phyloP scores from a whole-genome alignment of 2,113 vertebrate species.

The Shinisaurus crocodilurus region DNA sequence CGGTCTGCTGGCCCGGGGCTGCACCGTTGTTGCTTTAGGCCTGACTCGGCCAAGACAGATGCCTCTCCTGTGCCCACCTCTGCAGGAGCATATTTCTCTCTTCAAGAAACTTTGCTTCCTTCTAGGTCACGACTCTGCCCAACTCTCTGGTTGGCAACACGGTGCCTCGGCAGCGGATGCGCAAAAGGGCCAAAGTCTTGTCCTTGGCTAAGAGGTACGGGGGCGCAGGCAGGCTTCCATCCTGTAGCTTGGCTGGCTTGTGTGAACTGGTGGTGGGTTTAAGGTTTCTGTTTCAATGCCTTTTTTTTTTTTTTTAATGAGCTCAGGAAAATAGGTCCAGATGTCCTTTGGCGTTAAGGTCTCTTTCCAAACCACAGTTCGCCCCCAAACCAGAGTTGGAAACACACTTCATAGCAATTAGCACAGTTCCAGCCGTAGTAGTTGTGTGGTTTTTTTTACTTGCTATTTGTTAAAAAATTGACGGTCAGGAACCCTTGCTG shows the following conservation, averaged over 20 bases:
- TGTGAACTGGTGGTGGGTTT: background rate
- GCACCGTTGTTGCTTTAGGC: too few species aligned
- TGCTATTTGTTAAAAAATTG: too few species aligned
- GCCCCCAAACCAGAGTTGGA: too few species aligned
- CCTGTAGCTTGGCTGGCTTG: background rate
- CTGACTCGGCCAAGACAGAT: rapidly evolving
- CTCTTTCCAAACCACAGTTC: too few species aligned
- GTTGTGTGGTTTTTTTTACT: too few species aligned
- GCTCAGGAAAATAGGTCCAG: background rate
- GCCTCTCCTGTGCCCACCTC: background rate
- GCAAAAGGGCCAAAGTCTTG: slow-evolving; percentile 90
- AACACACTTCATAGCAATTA: too few species aligned
- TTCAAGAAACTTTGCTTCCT: background rate
- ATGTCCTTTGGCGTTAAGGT: too few species aligned
- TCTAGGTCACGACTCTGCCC: slow-evolving; percentile 88
- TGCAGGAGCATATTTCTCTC: background rate
- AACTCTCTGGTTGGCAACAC: slow-evolving; percentile 77
- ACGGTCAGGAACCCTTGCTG: too few species aligned
- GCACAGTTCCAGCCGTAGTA: too few species aligned
- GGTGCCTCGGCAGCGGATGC: slow-evolving; percentile 80
- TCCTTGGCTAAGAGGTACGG: slow-evolving; percentile 91
- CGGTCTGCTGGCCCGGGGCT: background rate
- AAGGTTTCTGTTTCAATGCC: background rate
- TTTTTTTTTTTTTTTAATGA: background rate
- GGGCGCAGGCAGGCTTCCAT: too few species aligned